Evolutionary conservation across 2,113 vertebrate genomes (phyloP).

Genomic region (Calyptomena viridis): DNA sequence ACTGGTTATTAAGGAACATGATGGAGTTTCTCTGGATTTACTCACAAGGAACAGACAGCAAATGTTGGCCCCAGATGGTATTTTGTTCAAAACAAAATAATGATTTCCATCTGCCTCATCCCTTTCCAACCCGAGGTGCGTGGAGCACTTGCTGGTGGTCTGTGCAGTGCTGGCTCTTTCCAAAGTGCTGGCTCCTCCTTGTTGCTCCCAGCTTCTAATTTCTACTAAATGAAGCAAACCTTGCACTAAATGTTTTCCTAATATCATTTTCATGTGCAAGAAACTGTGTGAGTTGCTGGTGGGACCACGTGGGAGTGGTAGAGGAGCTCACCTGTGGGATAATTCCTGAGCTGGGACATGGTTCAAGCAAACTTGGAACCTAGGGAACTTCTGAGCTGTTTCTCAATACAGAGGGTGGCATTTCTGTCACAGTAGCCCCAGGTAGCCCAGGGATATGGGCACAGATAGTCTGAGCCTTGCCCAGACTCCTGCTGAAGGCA

Average conservation of each 20-base stretch:
- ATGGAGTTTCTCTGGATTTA: conserved; percentile 51
- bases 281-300: neutral
- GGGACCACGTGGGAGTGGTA: neutral
- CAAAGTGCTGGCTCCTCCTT: conserved; percentile 15
- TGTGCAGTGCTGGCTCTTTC: conserved; percentile 2
- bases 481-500: neutral
- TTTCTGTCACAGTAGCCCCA: neutral
- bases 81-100: conserved; percentile 64
- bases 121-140: neutral
- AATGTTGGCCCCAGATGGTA: conserved; percentile 43
- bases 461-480: neutral
- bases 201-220: conserved; percentile 39
- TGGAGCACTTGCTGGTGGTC: conserved; percentile 53
- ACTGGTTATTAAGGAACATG: conserved; percentile 19
- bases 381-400: neutral
- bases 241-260: conserved; percentile 7
- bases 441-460: neutral
- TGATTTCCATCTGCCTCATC: conserved; percentile 55
- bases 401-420: neutral
- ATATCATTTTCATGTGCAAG: conserved; percentile 5
- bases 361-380: neutral
- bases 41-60: conserved; percentile 45
- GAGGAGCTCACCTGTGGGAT: neutral
- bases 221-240: conserved; percentile 22
- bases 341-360: neutral